Conservation (phyloP, 2,888 invertebrate species). For the Patella depressa region DNA sequence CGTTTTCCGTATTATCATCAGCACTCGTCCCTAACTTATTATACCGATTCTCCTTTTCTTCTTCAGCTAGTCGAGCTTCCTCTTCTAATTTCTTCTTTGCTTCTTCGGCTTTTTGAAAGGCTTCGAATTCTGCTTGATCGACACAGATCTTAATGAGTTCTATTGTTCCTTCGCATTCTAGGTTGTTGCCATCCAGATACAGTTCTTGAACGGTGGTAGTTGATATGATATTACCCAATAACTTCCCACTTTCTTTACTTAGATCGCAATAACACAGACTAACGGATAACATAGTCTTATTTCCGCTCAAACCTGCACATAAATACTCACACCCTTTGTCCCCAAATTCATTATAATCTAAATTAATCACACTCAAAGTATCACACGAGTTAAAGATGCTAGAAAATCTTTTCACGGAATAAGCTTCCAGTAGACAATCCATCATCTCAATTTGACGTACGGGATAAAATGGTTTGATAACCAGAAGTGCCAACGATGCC, state of each 20-base stretch:
- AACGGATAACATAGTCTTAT: conserved; percentile 59
- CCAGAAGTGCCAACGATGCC: conserved; percentile 62
- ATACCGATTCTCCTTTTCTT: conserved; percentile 44
- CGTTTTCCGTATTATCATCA: conserved; percentile 24
- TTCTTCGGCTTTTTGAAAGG: conserved; percentile 58
- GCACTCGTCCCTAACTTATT: conserved; percentile 16
- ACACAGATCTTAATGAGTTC: conserved; percentile 65
- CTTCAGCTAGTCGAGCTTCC: conserved; percentile 51
- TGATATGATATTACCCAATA: conserved; percentile 61
- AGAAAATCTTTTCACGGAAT: conserved; percentile 54
- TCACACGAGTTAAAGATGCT: conserved; percentile 49
- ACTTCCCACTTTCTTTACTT: conserved; percentile 57
- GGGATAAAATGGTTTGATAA: conserved; percentile 65
- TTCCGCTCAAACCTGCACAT: conserved; percentile 63
- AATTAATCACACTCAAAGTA: conserved; percentile 56
- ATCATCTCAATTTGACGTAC: conserved; percentile 62
- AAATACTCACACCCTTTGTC: conserved; percentile 66
- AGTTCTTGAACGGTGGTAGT: conserved; percentile 67
- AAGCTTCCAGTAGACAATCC: conserved; percentile 65
- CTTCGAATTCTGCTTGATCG: conserved; percentile 65
- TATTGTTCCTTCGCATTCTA: conserved; percentile 66
- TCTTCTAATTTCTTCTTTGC: conserved; percentile 59
- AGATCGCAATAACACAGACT: conserved; percentile 69
- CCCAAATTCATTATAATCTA: conserved; percentile 71
- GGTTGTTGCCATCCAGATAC: conserved; percentile 69